Evolutionary conservation across 2,888 invertebrate genomes (phyloP), one percentile per base, ranked within the genome.

Genomic region (Isotomurus palustris): DNA sequence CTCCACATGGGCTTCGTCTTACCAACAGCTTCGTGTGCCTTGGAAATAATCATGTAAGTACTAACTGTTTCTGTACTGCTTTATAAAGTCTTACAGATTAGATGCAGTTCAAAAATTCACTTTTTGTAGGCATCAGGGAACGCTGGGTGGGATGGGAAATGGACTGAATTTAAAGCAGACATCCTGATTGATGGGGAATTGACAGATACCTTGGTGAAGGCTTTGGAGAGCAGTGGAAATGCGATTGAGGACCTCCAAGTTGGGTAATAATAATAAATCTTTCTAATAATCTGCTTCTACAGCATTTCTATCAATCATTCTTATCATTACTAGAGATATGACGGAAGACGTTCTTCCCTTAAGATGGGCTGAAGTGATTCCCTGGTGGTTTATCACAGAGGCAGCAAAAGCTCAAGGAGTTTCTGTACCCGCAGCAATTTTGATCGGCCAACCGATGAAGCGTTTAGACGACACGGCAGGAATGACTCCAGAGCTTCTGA

Each of bases 281-380:
- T n/a, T 17, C n/a, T 40, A 40, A 10, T 8, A 8, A 12, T 10
- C 12, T 12, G 10, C 32, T 12, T 10, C 8, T 32, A 32, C 32
- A 32, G 17, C 10, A 40, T 40, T 40, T 17, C 10, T 40, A 8
- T 10, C 8, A 10, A 32, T 32, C 14, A 32, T 32, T 32, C 32
- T 10, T 32, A 32, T 32, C 32, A 32, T 32, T 32, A 8, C 12
- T n/a, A 40, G 40, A 19, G 40, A n/a, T n/a, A 5, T 12, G 21
- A 32, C 17, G 12, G 14, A 44, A 8, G 50, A 60, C 21, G 28
- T 48, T 12, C 21, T 56, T 19, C 41, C 47, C 4, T 22, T 60
- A 6, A 41, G 52, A 3, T 60, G 60, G 60, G 60, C 52, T 4
- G 60, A 60, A 45, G 57, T 56, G 6, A 48, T 60, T 50, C 60